These are phyloP conservation scores for Gryllus bimaculatus DNA, from an alignment of 1,140 invertebrate species.

Conservation along the genomic window DNA sequence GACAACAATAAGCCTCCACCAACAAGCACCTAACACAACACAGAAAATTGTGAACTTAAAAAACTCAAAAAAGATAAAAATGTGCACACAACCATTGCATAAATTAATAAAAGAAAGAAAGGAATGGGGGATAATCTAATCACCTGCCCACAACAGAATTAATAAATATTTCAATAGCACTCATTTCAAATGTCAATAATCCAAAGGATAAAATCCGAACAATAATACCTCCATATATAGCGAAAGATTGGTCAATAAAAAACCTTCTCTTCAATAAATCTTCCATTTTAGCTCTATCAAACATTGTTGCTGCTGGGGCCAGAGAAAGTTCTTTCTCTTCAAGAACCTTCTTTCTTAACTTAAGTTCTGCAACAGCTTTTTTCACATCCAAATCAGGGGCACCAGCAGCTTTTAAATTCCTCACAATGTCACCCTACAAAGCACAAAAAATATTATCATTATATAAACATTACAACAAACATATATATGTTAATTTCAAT, in stretches of 20 bases:
- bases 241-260: conserved; percentile 98
- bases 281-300: conserved; percentile 92
- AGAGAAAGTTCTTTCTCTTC: conserved; percentile 90
- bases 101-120: too few species aligned
- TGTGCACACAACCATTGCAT: too few species aligned
- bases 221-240: conserved; percentile 88
- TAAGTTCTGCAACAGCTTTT: conserved; percentile 87
- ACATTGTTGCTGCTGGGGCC: conserved; percentile 57
- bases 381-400: conserved; percentile 88
- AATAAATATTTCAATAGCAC: not conserved
- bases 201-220: not conserved
- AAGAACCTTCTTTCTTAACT: conserved; percentile 78
- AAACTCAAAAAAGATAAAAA: too few species aligned
- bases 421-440: conserved; percentile 76
- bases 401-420: conserved; percentile 72
- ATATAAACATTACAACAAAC: conserved; percentile 19
- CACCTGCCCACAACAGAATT: not conserved
- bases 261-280: conserved; percentile 95
- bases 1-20: too few species aligned
- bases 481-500: not conserved
- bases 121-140: too few species aligned
- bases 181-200: too few species aligned
- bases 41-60: too few species aligned
- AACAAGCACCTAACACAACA: too few species aligned
- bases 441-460: conserved; percentile 22